Conservation (phyloP, 2,888 invertebrate species). For the Nezara viridula region DNA sequence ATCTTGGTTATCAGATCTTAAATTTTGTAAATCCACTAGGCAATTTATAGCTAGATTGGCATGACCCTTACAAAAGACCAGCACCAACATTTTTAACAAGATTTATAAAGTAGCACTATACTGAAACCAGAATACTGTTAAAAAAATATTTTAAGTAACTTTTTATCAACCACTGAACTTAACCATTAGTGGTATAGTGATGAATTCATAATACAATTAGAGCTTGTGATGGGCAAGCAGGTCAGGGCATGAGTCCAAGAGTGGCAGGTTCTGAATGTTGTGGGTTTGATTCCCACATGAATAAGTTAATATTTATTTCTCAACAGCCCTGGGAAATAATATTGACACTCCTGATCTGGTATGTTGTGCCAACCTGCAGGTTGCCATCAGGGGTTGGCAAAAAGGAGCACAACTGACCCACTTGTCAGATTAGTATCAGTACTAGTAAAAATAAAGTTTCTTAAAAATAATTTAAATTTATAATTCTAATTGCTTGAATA, state of each 20-base stretch:
- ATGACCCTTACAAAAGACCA: not conserved
- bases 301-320: too few relatives aligned
- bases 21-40: not conserved
- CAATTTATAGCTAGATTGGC: not conserved
- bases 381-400: too few relatives aligned
- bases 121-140: not conserved
- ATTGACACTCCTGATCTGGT: too few relatives aligned
- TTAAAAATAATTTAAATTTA: not conserved
- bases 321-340: too few relatives aligned
- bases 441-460: not conserved
- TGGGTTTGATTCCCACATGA: too few relatives aligned
- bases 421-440: too few relatives aligned
- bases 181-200: not conserved
- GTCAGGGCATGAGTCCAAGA: too few relatives aligned
- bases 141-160: not conserved
- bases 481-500: not conserved
- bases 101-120: not conserved
- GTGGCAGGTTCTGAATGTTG: too few relatives aligned
- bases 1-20: not conserved
- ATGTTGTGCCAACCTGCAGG: too few relatives aligned
- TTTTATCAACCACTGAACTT: not conserved
- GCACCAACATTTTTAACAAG: not conserved
- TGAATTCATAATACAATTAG: too few relatives aligned
- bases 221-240: too few relatives aligned
- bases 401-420: too few relatives aligned